Conservation (phyloP, 2,113 vertebrate genomes). For the Plestiodon gilberti region DNA sequence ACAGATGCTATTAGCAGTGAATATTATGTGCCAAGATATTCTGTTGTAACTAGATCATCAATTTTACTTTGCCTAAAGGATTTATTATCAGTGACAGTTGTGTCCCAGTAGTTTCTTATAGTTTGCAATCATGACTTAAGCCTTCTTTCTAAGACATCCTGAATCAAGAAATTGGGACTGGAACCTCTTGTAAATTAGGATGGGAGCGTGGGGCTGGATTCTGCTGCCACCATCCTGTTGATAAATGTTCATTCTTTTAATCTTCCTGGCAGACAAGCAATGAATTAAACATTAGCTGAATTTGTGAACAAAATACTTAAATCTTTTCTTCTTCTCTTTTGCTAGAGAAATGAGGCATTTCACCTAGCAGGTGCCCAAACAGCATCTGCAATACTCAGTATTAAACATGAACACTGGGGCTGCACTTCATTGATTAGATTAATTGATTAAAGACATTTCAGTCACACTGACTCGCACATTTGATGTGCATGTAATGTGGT, state of each 20-base stretch:
- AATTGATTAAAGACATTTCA: too few relatives aligned
- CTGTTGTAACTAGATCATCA: slow-evolving; percentile 40
- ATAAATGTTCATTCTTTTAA: slow-evolving; percentile 58
- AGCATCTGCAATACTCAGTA: slow-evolving; percentile 27
- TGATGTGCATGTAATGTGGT: too few relatives aligned
- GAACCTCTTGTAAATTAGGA: slow-evolving; percentile 41
- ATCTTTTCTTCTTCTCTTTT: background rate
- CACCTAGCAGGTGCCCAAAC: slow-evolving; percentile 40
- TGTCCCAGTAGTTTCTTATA: slow-evolving; percentile 14
- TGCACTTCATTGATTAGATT: background rate
- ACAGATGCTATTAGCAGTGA: slow-evolving; percentile 42
- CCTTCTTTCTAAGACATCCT: slow-evolving; percentile 21
- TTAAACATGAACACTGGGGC: slow-evolving; percentile 12
- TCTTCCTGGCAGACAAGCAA: slow-evolving; percentile 37
- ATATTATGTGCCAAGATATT: slow-evolving; percentile 37
- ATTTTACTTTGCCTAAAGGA: slow-evolving; percentile 57
- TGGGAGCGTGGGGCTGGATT: slow-evolving; percentile 20
- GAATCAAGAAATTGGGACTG: slow-evolving; percentile 29
- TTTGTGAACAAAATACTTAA: slow-evolving; percentile 47
- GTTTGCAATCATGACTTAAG: background rate
- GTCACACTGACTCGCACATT: too few relatives aligned
- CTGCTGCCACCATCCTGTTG: slow-evolving; percentile 39
- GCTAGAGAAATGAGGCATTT: slow-evolving; percentile 34
- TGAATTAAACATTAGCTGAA: slow-evolving; percentile 61
- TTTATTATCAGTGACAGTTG: slow-evolving; percentile 28